Conservation (phyloP, 2,888 invertebrate species). For the Ormyrus rosae region DNA sequence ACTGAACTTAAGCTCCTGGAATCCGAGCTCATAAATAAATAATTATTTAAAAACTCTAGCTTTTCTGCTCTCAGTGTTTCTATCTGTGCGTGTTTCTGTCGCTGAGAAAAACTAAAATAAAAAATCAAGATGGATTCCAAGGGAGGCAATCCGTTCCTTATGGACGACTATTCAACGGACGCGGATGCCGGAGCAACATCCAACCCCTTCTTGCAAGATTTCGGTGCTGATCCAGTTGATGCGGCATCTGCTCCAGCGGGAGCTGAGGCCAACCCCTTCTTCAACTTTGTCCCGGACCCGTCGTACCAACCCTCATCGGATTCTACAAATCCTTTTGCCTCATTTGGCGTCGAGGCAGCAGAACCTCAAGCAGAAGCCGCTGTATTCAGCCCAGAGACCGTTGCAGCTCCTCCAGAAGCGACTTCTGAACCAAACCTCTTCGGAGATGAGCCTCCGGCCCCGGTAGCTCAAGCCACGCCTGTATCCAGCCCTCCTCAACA, state of each 20-base stretch:
- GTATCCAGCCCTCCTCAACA: not conserved
- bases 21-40: slow-evolving; percentile 81
- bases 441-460: slow-evolving; percentile 51
- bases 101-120: slow-evolving; percentile 24
- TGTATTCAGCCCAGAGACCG: slow-evolving; percentile 57
- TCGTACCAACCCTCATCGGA: slow-evolving; percentile 66
- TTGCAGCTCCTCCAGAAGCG: slow-evolving; percentile 52
- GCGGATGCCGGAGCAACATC: slow-evolving; percentile 76
- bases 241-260: slow-evolving; percentile 83
- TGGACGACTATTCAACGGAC: slow-evolving; percentile 81
- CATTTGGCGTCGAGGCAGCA: slow-evolving; percentile 67
- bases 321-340: slow-evolving; percentile 75
- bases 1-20: slow-evolving; percentile 87
- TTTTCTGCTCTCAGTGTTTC: not conserved
- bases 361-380: slow-evolving; percentile 58
- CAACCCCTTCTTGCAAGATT: slow-evolving; percentile 84
- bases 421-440: slow-evolving; percentile 53
- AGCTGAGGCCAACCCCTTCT: slow-evolving; percentile 70
- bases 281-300: slow-evolving; percentile 67
- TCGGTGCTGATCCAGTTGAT: slow-evolving; percentile 66
- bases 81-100: slow-evolving; percentile 14
- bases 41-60: slow-evolving; percentile 39
- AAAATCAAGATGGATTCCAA: slow-evolving; percentile 77
- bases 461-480: slow-evolving; percentile 19
- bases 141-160: slow-evolving; percentile 87